These are phyloP conservation scores for Aquatica leii DNA, from an alignment of 2,888 invertebrate species.

Conservation along the genomic window DNA sequence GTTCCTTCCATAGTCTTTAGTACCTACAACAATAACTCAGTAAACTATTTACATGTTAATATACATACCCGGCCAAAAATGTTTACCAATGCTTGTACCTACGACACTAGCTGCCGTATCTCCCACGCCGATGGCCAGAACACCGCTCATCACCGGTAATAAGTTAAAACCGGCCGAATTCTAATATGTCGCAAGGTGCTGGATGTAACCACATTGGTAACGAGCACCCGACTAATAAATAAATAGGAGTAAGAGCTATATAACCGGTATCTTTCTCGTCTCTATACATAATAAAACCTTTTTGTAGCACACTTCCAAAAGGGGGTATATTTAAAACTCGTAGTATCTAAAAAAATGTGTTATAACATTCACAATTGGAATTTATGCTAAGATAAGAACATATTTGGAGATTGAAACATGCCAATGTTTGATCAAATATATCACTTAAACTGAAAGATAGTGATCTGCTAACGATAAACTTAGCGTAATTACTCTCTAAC, in stretches of 20 bases:
- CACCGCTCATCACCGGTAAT: conserved; percentile 76
- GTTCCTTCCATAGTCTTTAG: conserved; percentile 87
- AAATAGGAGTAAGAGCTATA: conserved; percentile 87
- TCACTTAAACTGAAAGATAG: no score
- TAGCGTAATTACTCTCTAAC: conserved; percentile 78
- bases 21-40: conserved; percentile 64
- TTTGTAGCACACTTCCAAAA: conserved; percentile 71
- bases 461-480: no score
- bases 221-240: conserved; percentile 84
- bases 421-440: no score
- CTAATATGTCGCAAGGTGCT: conserved; percentile 63
- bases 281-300: conserved; percentile 77
- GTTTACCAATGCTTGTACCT: conserved; percentile 80
- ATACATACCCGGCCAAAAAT: conserved; percentile 76
- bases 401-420: no score
- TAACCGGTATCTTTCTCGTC: conserved; percentile 88
- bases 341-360: conserved; percentile 67
- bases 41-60: no score
- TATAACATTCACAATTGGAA: no score
- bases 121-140: conserved; percentile 89
- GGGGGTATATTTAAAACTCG: conserved; percentile 76
- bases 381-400: no score
- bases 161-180: conserved; percentile 62
- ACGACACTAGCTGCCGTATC: conserved; percentile 91
- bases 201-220: conserved; percentile 81